phyloP scores from a whole-genome alignment of 1,140 invertebrate genomes.

The Lordiphosa collinella region DNA sequence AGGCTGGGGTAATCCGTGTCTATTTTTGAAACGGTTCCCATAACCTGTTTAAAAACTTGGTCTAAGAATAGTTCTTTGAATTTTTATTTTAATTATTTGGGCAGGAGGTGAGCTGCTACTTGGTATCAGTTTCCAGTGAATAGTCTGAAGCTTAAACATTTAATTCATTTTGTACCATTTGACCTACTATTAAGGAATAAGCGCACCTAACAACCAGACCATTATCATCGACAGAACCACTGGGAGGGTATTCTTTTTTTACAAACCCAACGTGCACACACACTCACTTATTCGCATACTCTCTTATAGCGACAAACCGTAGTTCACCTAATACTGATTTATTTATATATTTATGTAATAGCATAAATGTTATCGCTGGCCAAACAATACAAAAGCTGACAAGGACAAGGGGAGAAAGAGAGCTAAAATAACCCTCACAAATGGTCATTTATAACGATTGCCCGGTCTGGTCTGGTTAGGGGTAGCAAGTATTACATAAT shows the following conservation, averaged over 20 bases:
- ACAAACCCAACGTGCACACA: slow-evolving; percentile 22
- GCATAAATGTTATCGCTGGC: slow-evolving; percentile 69
- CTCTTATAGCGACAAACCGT: slow-evolving; percentile 21
- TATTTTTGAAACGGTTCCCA: no score
- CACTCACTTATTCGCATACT: not conserved
- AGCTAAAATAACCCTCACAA: slow-evolving; percentile 30
- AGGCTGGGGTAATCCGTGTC: no score
- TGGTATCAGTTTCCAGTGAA: no score
- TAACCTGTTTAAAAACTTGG: no score
- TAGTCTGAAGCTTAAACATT: no score
- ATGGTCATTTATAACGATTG: slow-evolving; percentile 74
- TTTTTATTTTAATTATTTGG: no score
- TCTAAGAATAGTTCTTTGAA: no score
- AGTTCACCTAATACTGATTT: slow-evolving; percentile 72
- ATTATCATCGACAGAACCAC: not conserved
- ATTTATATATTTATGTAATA: slow-evolving; percentile 74
- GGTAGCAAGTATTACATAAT: slow-evolving; percentile 54
- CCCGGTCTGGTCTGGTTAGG: slow-evolving; percentile 18
- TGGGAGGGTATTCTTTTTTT: not conserved
- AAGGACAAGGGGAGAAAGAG: slow-evolving; percentile 30
- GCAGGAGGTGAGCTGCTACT: no score
- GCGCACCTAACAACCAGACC: not conserved
- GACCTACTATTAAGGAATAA: slow-evolving; percentile 29
- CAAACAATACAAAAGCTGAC: slow-evolving; percentile 53
- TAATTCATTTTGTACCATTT: not conserved